A percentile compares a stretch with the other conserved stretches of the same genome.
Evolutionary conservation across 2,797 vertebrate genomes (phyloP).

Genomic region (Sebastes cheni): DNA sequence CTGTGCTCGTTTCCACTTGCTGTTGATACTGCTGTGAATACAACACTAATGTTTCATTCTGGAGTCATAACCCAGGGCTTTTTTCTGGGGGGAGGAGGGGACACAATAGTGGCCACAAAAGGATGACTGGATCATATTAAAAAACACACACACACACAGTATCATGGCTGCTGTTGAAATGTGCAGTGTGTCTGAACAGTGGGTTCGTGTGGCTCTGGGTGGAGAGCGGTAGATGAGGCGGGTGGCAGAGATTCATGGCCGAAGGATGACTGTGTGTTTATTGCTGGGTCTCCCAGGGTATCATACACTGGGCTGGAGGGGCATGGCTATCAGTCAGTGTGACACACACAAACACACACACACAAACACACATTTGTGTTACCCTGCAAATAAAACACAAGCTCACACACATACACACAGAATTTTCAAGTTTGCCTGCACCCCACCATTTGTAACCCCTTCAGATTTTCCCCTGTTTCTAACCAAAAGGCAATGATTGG

Average conservation of each 20-base stretch:
- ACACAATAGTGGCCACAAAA: background rate
- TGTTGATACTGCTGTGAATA: constrained; percentile 11
- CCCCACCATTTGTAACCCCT: background rate
- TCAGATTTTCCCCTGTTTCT: background rate
- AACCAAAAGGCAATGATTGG: background rate
- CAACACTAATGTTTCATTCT: constrained; percentile 24
- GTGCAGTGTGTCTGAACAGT: background rate
- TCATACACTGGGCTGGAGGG: constrained; percentile 38
- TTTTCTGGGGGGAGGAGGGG: background rate
- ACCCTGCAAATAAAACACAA: constrained; percentile 20
- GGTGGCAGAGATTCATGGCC: constrained; percentile 63
- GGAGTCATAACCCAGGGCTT: constrained; percentile 5
- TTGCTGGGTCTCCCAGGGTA: constrained; percentile 54
- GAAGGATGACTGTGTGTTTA: constrained; percentile 59
- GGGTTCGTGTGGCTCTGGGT: constrained; percentile 32
- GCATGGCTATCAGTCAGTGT: constrained; percentile 56
- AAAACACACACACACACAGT: background rate
- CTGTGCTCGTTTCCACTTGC: background rate
- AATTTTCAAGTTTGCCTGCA: background rate
- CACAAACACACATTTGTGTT: constrained; percentile 6
- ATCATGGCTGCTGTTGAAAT: constrained; percentile 13
- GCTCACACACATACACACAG: background rate
- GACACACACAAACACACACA: constrained; percentile 4
- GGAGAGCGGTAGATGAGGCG: constrained; percentile 23
- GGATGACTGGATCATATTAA: background rate